Evolutionary conservation across 2,888 invertebrate species (phyloP).

Genomic region (Endomychus coccineus): DNA sequence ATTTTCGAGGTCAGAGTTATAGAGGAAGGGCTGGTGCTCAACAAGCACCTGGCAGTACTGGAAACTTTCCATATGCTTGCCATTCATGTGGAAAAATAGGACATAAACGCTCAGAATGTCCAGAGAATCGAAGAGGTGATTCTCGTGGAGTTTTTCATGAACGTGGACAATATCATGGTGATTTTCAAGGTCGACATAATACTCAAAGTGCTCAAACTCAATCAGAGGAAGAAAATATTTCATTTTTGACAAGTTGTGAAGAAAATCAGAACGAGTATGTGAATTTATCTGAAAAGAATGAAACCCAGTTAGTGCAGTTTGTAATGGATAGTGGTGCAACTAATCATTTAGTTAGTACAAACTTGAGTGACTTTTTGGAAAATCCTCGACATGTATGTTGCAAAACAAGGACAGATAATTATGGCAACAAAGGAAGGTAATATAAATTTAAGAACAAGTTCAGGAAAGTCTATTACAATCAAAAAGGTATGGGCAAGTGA

Average conservation of each 20-base stretch:
- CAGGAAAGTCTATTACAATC: slow-evolving; percentile 6
- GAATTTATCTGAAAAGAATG: no score
- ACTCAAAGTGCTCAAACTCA: neutral
- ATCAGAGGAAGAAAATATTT: slow-evolving; percentile 2
- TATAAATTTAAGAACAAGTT: slow-evolving; percentile 3
- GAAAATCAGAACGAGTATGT: no score
- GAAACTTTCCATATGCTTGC: slow-evolving; percentile 3
- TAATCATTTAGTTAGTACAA: slow-evolving; percentile 6
- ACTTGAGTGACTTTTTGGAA: neutral
- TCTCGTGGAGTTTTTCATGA: no score
- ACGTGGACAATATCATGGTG: neutral
- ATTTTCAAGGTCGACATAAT: slow-evolving; percentile 3
- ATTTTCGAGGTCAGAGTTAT: no score
- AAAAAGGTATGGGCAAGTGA: slow-evolving; percentile 16
- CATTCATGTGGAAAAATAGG: slow-evolving; percentile 5
- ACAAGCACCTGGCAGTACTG: neutral
- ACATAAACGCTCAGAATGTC: slow-evolving; percentile 6
- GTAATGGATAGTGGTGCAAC: slow-evolving; percentile 12
- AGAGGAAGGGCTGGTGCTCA: no score
- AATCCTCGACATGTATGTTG: slow-evolving; percentile 7
- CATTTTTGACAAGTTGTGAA: slow-evolving; percentile 4
- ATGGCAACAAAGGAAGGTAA: slow-evolving; percentile 5
- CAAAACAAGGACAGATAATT: slow-evolving; percentile 6
- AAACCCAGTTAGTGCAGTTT: no score
- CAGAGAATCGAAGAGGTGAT: neutral